Evolutionary conservation across 64 coral and sea anemone genomes (phyloP), one percentile per base, ranked within the genome.

Genomic region (Stylophora pistillata): DNA sequence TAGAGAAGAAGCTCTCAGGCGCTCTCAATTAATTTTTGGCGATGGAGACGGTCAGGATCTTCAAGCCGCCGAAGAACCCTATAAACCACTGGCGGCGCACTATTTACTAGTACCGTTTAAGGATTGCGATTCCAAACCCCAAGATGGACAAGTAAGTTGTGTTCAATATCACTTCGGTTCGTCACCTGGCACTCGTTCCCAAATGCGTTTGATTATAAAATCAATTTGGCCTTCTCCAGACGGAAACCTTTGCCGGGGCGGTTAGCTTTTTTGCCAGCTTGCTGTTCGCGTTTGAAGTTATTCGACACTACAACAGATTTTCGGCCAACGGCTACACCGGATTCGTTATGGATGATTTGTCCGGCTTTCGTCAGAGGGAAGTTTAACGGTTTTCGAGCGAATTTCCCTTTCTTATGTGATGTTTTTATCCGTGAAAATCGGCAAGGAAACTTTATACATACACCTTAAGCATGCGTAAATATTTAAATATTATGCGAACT

Each of bases 401-500:
- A 84, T 84, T 68, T 84, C 69, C 60, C 33, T 25, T 84, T 23
- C 32, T 23, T 54, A 15, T 4, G 33, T 82, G 30, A 31, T 60
- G 20, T 82, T 82, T 78, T 63, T 65, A 82, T 63, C 59, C 16
- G 78, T 52, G 30, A 37, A 82, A 80, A 77, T 88, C 82, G 94
- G 94, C 85, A 82, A 86, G 89, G 85, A 79, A 82, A 91, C 72
- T 95, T 74, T 76, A 69, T 89, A 86, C 86, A 63, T 87, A 73
- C 87, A 64, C 74, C 77, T 86, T 77, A 72, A 89, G 87, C 95
- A 93, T 93, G 91, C 71, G 87, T 95, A 93, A 97, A 97, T 97
- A 93, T 97, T 97, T 97, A 97, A 97, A 93, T 90, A 97, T 93
- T 96, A 93, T 96, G 94, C 94, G 81, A 71, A 59, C 33, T 56